These are phyloP conservation scores for Vandiemenella viatica DNA, from an alignment of 2,888 invertebrate species.

Conservation along the genomic window DNA sequence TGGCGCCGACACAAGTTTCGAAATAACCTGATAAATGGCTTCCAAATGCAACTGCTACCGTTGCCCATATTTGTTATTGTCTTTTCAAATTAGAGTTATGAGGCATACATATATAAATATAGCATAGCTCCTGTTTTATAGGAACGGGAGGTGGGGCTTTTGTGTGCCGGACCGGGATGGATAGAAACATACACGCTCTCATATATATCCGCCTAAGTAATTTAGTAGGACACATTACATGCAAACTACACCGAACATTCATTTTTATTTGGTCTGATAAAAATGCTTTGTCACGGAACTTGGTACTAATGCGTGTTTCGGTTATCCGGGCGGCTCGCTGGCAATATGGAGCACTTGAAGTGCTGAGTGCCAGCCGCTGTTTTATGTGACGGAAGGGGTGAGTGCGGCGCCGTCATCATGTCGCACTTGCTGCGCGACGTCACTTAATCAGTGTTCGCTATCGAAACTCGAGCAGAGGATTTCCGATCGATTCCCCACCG, in stretches of 20 bases:
- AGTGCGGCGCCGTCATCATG: no score
- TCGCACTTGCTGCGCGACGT: no score
- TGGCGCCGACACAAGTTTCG: constrained; percentile 2
- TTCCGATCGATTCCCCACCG: no score
- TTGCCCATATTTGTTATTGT: constrained; percentile 1
- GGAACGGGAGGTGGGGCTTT: background rate
- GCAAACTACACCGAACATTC: background rate
- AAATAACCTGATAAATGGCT: constrained; percentile 1
- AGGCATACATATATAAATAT: constrained; percentile 1
- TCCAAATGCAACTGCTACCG: constrained; percentile 1
- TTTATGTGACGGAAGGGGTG: background rate
- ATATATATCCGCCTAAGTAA: background rate
- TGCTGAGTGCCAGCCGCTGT: background rate
- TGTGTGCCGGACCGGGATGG: background rate
- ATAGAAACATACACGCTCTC: background rate
- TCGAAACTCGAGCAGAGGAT: no score
- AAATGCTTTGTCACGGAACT: background rate
- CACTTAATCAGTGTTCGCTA: no score
- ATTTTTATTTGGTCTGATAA: background rate
- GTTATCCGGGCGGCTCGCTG: background rate
- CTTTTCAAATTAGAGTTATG: constrained; percentile 5
- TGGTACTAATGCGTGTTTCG: background rate
- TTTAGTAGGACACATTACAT: background rate
- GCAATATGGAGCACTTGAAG: background rate
- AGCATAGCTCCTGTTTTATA: background rate